Conservation (phyloP, 2,888 invertebrate species). For the Drosophila tanythrix region DNA sequence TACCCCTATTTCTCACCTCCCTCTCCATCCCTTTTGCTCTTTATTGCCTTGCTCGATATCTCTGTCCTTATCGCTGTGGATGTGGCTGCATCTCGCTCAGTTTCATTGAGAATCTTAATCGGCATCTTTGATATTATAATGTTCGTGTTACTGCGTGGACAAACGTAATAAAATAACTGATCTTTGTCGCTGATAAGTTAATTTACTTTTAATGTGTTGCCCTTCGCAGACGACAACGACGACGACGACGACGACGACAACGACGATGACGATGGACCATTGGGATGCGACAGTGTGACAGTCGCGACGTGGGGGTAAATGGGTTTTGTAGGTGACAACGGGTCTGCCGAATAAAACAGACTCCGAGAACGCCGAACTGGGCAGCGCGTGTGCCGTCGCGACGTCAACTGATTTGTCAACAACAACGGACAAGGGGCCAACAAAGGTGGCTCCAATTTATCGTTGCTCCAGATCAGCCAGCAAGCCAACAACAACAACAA, state of each 20-base stretch:
- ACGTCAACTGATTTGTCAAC: slow-evolving; percentile 74
- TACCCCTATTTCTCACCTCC: not conserved
- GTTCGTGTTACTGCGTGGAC: slow-evolving; percentile 85
- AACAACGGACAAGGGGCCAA: slow-evolving; percentile 52
- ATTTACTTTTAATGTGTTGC: slow-evolving; percentile 85
- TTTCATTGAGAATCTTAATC: slow-evolving; percentile 73
- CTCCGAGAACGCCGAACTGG: slow-evolving; percentile 22
- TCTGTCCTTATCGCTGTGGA: slow-evolving; percentile 2
- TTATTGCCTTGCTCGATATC: not conserved
- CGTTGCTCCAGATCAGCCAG: slow-evolving; percentile 76
- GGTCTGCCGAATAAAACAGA: slow-evolving; percentile 42
- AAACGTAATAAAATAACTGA: slow-evolving; percentile 85
- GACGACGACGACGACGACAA: slow-evolving; percentile 22
- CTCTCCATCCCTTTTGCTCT: not conserved
- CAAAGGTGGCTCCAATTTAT: slow-evolving; percentile 72
- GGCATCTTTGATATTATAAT: slow-evolving; percentile 85
- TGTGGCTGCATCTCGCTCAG: slow-evolving; percentile 17
- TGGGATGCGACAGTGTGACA: slow-evolving; percentile 33
- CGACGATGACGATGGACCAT: slow-evolving; percentile 24
- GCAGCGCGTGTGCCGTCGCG: slow-evolving; percentile 73
- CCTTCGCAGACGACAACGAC: slow-evolving; percentile 50
- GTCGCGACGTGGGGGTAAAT: slow-evolving; percentile 68
- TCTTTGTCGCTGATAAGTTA: slow-evolving; percentile 85
- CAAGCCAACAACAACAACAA: slow-evolving; percentile 50
- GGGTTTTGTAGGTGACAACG: slow-evolving; percentile 75